Conservation (phyloP, 2,797 vertebrate species). For the Tachyglossus aculeatus region DNA sequence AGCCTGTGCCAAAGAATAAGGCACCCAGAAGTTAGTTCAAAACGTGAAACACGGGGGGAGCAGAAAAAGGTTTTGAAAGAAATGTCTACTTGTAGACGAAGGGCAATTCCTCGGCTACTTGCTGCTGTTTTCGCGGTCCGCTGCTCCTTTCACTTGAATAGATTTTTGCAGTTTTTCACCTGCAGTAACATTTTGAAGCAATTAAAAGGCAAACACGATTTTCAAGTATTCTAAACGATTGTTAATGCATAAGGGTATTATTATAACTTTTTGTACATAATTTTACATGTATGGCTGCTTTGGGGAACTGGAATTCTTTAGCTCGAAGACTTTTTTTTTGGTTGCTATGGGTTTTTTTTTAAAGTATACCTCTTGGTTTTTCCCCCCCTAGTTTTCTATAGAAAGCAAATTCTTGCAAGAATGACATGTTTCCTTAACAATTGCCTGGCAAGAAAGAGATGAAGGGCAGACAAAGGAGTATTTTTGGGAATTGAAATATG, state of each 20-base stretch:
- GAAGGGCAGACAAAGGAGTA: slow-evolving; percentile 3
- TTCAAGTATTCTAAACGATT: slow-evolving; percentile 48
- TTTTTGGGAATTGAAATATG: slow-evolving; percentile 25
- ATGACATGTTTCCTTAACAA: neutral
- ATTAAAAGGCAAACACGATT: slow-evolving; percentile 63
- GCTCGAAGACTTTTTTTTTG: slow-evolving; percentile 44
- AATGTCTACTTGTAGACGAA: slow-evolving; percentile 42
- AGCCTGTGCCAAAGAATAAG: slow-evolving; percentile 7
- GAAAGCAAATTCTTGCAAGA: slow-evolving; percentile 11
- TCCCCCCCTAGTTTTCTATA: slow-evolving; percentile 30
- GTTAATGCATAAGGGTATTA: slow-evolving; percentile 50
- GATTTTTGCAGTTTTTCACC: slow-evolving; percentile 61
- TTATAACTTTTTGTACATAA: slow-evolving; percentile 18
- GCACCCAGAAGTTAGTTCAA: slow-evolving; percentile 14
- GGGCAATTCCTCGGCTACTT: slow-evolving; percentile 43
- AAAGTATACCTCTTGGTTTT: slow-evolving; percentile 1
- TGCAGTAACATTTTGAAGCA: slow-evolving; percentile 58
- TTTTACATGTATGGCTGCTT: slow-evolving; percentile 13
- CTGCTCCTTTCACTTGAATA: slow-evolving; percentile 61
- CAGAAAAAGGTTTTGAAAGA: slow-evolving; percentile 44
- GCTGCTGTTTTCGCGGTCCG: slow-evolving; percentile 43
- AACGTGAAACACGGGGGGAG: slow-evolving; percentile 14
- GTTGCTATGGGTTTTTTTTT: slow-evolving; percentile 8
- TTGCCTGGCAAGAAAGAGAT: neutral
- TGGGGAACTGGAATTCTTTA: slow-evolving; percentile 14